phyloP scores from a whole-genome alignment of 2,113 vertebrate genomes.

The Melanerpes formicivorus region DNA sequence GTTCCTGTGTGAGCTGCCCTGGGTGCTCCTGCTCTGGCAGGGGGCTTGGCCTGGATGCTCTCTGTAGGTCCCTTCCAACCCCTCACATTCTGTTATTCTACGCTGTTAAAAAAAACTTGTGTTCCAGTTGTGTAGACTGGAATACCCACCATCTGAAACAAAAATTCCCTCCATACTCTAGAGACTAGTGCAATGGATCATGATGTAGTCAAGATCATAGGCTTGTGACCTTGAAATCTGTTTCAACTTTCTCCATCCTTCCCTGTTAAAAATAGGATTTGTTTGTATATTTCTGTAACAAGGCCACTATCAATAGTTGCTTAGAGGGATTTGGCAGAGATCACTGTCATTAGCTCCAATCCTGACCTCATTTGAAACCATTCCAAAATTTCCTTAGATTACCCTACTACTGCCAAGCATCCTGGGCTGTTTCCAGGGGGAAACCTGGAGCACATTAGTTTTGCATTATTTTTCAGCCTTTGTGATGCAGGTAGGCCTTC shows the following conservation, averaged over 20 bases:
- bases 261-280: slow-evolving; percentile 37
- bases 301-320: slow-evolving; percentile 20
- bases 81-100: no score
- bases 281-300: slow-evolving; percentile 24
- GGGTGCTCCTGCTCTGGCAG: no score
- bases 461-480: background rate
- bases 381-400: slow-evolving; percentile 31
- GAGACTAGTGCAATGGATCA: background rate
- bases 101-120: background rate
- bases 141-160: background rate
- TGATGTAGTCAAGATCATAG: background rate
- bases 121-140: background rate
- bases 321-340: slow-evolving; percentile 45
- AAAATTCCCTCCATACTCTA: background rate
- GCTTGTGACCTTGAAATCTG: slow-evolving; percentile 15
- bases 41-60: no score
- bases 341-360: slow-evolving; percentile 22
- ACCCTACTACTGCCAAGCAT: slow-evolving; percentile 10
- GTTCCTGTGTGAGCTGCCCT: no score
- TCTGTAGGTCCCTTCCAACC: no score
- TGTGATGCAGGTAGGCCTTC: background rate
- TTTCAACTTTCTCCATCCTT: slow-evolving; percentile 32
- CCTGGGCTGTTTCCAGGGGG: background rate
- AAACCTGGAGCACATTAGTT: background rate
- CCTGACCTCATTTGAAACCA: slow-evolving; percentile 41